Base-by-base conservation (phyloP, 2,797 vertebrate species). In the Triplophysa bombifrons region DNA sequence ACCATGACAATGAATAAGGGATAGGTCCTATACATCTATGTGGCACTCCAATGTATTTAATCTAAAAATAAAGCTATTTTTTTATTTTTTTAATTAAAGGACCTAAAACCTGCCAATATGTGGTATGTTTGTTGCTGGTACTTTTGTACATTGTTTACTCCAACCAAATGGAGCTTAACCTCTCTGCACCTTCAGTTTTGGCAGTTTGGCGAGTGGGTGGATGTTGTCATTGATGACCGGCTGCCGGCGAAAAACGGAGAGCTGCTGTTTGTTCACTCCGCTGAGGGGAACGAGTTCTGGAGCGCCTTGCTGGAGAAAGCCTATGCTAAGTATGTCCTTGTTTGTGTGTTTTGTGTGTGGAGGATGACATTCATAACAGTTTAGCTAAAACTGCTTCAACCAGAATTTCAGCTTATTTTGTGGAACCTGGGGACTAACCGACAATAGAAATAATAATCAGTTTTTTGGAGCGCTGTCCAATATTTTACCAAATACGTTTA, bases 191-290 rank as follows among this genome's bases (percentile, higher is more conserved):
- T 80, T 14, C 22, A 98, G 96, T 97, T 98, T 90, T 99, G 97
- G 97, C 97, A 98, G 92, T 98, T 93, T 0, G 96, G 96, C 0
- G 96, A 97, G 87, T 98, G 96, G 97, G 92, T 97, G 89, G 96
- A 98, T 0, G 95, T 98, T 4, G 96, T 98, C 72, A 91, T 99
- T 12, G 97, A 98, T 0, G 96, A 99, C 90, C 88, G 93, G 25
- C 92, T 99, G 80, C 96, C 97, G 0, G 94, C 91, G 72, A 98
- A 93, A 90, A 89, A 96, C 0, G 93, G 93, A 7, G 83, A 96
- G 88, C 93, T 98, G 85, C 71, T 98, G 80, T 99, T 98, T 0
- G 96, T 98, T 55, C 96, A 97, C 85, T 99, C 97, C 0, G 95
- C 88, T 0, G 95, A 98, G 38, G 94, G 94, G 10, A 90, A 46